phyloP scores from a whole-genome alignment of 2,888 invertebrate species.

The Spodoptera picta region DNA sequence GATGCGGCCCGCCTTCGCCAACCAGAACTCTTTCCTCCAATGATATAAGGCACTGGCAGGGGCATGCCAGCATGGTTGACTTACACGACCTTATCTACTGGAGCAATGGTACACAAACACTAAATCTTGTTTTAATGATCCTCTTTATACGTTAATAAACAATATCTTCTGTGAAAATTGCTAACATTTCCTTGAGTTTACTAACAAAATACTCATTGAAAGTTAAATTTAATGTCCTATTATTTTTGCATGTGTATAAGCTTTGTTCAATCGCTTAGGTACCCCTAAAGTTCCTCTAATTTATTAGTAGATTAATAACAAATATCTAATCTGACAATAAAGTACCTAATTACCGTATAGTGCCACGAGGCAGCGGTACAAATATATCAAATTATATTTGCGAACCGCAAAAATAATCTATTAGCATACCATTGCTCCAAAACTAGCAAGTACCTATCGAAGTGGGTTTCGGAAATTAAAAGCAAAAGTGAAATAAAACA shows the following conservation, averaged over 20 bases:
- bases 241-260: slow-evolving; percentile 42
- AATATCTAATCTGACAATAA: slow-evolving; percentile 41
- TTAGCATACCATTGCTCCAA: slow-evolving; percentile 56
- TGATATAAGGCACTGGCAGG: slow-evolving; percentile 84
- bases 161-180: slow-evolving; percentile 2
- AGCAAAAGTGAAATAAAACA: slow-evolving; percentile 52
- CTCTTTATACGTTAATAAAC: slow-evolving; percentile 9
- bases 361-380: slow-evolving; percentile 1
- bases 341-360: slow-evolving; percentile 3
- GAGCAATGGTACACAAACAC: slow-evolving; percentile 54
- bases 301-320: slow-evolving; percentile 40
- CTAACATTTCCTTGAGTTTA: slow-evolving; percentile 11
- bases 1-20: slow-evolving; percentile 63
- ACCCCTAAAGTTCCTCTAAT: slow-evolving; percentile 27
- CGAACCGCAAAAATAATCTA: not conserved
- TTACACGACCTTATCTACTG: slow-evolving; percentile 49
- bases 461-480: slow-evolving; percentile 56
- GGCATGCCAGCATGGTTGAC: slow-evolving; percentile 77
- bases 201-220: slow-evolving; percentile 3
- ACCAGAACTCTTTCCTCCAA: slow-evolving; percentile 82
- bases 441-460: slow-evolving; percentile 39
- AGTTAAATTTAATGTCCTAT: slow-evolving; percentile 3
- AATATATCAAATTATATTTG: slow-evolving; percentile 13
- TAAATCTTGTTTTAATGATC: not conserved
- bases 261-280: slow-evolving; percentile 22